Evolutionary conservation across 2,113 vertebrate species (phyloP), one percentile per base, ranked within the genome.

Genomic region (Hippocampus mohnikei): DNA sequence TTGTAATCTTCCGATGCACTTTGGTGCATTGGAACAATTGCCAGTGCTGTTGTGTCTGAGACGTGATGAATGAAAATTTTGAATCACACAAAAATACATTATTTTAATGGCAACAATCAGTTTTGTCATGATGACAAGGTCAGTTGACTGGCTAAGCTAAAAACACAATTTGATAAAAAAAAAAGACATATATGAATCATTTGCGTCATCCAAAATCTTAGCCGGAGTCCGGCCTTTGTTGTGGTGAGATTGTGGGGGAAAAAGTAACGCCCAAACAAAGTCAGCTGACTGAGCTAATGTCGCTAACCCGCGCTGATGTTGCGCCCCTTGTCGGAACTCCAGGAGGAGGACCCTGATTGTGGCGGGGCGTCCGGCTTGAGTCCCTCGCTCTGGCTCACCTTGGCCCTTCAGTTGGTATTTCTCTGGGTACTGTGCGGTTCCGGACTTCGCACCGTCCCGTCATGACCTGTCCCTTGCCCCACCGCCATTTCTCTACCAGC

Each of bases 311-410:
- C 2, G 33, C 3, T 62, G 33, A 18, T 3, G 60, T 25, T 70
- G 12, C 29, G 50, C 29, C 82, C 40, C 65, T 65, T 41, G 80
- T 70, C 71, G 5, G 25, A 15, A 18, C 67, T 18, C 76, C 93
- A 99, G 97, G 96, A 98, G 81, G 84, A 95, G 77, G 92, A 94
- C 0, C 89, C 91, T 0, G 95, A 96, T 87, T 99, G 97, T 64
- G 96, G 97, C 58, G 94, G 95, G 13, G 95, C 90, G 71, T 95
- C 95, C 89, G 82, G 92, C 76, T 81, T 99, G 91, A 95, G 80
- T 75, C 93, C 96, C 13, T 94, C 95, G 0, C 84, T 96, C 21
- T 95, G 94, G 94, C 90, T 93, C 16, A 75, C 93, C 91, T 69
- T 92, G 80, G 88, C 91, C 79, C 84, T 95, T 78, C 97, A 98